These are phyloP conservation scores for Eupeodes luniger DNA, from an alignment of 2,888 invertebrate species.

Conservation along the genomic window DNA sequence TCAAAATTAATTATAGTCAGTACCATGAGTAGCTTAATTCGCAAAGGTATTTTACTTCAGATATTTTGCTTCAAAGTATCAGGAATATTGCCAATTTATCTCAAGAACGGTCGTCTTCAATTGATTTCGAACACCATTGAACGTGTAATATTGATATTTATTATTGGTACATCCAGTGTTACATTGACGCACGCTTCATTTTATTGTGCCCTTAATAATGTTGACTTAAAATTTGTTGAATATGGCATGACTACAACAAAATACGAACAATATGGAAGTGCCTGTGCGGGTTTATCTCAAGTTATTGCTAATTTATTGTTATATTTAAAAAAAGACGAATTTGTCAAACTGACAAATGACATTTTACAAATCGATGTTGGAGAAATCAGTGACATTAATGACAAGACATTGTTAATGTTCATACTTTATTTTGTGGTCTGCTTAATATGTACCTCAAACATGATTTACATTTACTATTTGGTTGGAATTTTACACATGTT, in stretches of 20 bases:
- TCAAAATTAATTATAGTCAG: no score
- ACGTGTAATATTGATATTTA: not conserved
- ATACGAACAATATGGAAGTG: not conserved
- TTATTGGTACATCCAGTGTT: not conserved
- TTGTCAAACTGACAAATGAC: not conserved
- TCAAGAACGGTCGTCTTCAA: not conserved
- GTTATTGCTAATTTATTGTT: not conserved
- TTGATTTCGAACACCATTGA: not conserved
- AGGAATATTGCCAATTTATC: not conserved
- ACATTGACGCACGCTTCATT: not conserved
- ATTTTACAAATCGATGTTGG: not conserved
- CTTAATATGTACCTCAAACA: not conserved
- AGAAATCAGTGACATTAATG: not conserved
- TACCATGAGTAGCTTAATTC: not conserved
- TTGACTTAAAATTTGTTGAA: accelerated
- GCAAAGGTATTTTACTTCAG: conserved; percentile 1
- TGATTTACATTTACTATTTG: not conserved
- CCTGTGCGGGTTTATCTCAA: not conserved
- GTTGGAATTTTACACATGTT: not conserved
- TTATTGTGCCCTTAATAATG: not conserved
- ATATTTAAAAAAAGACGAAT: not conserved
- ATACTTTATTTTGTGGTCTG: not conserved
- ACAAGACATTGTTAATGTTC: not conserved
- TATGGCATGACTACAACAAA: not conserved
- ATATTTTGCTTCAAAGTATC: not conserved